A percentile compares a stretch with the other conserved stretches of the same genome.
phyloP scores from a whole-genome alignment of 2,113 vertebrate species.

The Balaenoptera acutorostrata region DNA sequence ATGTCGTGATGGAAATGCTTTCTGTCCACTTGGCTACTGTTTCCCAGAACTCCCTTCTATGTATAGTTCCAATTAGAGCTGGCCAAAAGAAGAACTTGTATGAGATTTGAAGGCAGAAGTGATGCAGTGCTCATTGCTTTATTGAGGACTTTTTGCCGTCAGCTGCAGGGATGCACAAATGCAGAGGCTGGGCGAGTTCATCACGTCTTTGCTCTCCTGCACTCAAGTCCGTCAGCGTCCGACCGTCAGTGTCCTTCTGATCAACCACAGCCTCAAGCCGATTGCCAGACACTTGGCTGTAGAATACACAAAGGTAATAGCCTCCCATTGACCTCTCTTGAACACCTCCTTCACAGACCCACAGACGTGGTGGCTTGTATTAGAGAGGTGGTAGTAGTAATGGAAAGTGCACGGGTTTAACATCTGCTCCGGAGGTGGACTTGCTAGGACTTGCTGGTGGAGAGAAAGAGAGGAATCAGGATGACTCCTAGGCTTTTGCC shows the following conservation, averaged over 20 bases:
- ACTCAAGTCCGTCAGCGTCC: not conserved
- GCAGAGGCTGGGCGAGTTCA: not conserved
- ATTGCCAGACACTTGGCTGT: not conserved
- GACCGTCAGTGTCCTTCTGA: not conserved
- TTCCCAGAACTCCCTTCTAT: not conserved
- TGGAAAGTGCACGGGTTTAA: not conserved
- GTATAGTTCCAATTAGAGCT: not conserved
- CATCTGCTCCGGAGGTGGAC: not conserved
- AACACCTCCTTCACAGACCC: not conserved
- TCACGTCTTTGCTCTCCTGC: not conserved
- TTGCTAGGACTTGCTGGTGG: too few species aligned
- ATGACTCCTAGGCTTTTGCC: not conserved
- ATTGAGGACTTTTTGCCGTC: not conserved
- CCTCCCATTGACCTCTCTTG: rapidly evolving
- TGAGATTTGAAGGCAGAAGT: not conserved
- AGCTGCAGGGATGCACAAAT: not conserved
- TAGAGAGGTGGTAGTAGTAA: too few species aligned
- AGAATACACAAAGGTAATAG: not conserved
- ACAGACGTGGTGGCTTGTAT: rapidly evolving
- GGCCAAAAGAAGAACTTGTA: not conserved
- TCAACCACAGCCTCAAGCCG: not conserved
- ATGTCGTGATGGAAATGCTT: rapidly evolving
- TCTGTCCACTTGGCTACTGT: not conserved
- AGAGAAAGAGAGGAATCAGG: not conserved
- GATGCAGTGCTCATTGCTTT: not conserved